Evolutionary conservation across 1,140 invertebrate genomes (phyloP).

Genomic region (Thereuonema tuberculata): DNA sequence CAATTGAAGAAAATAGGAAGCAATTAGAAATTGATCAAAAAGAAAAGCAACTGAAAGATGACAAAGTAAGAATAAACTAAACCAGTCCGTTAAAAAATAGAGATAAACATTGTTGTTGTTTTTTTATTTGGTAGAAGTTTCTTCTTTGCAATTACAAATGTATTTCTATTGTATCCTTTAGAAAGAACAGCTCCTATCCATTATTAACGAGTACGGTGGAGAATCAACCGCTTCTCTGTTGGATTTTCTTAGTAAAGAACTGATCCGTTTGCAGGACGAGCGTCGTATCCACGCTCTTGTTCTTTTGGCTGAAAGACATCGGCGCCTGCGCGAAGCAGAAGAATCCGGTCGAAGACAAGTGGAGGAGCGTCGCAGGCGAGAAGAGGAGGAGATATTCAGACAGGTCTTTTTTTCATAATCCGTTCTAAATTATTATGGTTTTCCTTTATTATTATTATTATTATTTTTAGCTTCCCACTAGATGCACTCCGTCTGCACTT

Average conservation of each 20-base stretch:
- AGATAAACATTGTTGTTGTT: no score
- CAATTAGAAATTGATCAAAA: conserved; percentile 23
- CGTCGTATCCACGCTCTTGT: conserved; percentile 51
- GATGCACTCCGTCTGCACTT: no score
- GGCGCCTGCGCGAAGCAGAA: conserved; percentile 49
- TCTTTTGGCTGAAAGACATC: conserved; percentile 48
- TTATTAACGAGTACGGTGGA: conserved; percentile 34
- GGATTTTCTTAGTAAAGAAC: conserved; percentile 59
- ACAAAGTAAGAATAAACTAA: no score
- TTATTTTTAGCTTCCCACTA: no score
- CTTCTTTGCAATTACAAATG: no score
- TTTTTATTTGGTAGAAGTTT: no score
- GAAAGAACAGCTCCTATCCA: no score
- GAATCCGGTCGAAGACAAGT: conserved; percentile 52
- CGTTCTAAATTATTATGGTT: no score
- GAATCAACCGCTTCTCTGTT: conserved; percentile 45
- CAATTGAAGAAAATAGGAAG: conserved; percentile 32
- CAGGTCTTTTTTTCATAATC: no score
- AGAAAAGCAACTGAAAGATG: conserved; percentile 26
- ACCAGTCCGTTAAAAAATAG: no score
- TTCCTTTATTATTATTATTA: no score
- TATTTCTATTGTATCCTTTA: no score
- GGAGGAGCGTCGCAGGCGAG: conserved; percentile 45
- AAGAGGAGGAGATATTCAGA: conserved; percentile 61
- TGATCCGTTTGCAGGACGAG: conserved; percentile 53